These are phyloP conservation scores for Diadophis punctatus DNA, from an alignment of 2,113 vertebrate genomes.

Conservation along the genomic window DNA sequence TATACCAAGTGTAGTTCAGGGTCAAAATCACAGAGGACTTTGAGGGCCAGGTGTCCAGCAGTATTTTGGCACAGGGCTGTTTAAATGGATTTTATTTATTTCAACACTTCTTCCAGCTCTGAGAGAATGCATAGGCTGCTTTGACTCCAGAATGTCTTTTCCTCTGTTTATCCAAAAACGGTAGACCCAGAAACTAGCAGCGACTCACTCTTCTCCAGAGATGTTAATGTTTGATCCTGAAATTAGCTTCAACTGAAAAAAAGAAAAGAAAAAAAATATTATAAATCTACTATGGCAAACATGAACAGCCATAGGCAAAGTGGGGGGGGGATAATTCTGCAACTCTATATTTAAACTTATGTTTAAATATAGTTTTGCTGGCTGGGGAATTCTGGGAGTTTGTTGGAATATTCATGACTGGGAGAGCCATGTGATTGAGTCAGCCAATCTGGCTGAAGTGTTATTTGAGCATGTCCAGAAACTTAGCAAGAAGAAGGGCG, in stretches of 20 bases:
- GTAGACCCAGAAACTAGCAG: slow-evolving; percentile 16
- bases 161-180: slow-evolving; percentile 30
- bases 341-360: not conserved
- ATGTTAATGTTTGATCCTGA: slow-evolving; percentile 64
- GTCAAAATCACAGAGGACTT: slow-evolving; percentile 14
- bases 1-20: not conserved
- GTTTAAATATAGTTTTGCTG: too few relatives aligned
- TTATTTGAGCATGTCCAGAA: too few relatives aligned
- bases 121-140: slow-evolving; percentile 39
- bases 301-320: not conserved
- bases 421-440: too few relatives aligned
- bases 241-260: slow-evolving; percentile 68
- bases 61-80: not conserved
- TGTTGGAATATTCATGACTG: too few relatives aligned
- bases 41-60: slow-evolving; percentile 9
- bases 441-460: too few relatives aligned
- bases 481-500: too few relatives aligned
- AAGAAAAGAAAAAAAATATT: not conserved
- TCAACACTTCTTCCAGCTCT: not conserved
- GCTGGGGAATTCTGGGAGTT: too few relatives aligned
- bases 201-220: not conserved
- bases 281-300: not conserved
- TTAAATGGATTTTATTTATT: not conserved
- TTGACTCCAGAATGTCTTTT: not conserved
- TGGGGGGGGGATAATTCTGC: not conserved